Percentiles rank a stretch among this genome's conserved stretches.
Evolutionary conservation across 92 coral and sea anemone genomes (phyloP).

Genomic region (Porites divaricata): DNA sequence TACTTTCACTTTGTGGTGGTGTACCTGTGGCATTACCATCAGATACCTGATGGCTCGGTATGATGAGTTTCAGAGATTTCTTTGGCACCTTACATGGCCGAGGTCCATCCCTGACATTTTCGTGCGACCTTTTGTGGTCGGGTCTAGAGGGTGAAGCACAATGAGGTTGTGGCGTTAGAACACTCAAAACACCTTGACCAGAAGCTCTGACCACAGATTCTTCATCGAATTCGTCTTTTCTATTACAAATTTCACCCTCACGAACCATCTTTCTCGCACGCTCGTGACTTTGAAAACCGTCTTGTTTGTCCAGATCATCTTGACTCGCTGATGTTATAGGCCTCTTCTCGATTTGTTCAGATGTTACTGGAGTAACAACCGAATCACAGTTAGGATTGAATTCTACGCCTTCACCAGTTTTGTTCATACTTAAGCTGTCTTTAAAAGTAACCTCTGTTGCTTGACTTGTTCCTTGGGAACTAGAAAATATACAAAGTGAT

Average conservation of each 20-base stretch:
- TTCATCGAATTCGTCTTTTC: not conserved
- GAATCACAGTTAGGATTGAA: not conserved
- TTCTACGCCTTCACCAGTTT: not conserved
- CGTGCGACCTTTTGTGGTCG: conserved; percentile 6
- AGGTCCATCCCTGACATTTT: not conserved
- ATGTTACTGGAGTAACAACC: conserved; percentile 7
- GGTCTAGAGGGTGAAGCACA: not conserved
- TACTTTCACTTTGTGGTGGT: not conserved
- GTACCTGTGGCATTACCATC: not conserved
- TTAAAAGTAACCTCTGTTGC: not conserved
- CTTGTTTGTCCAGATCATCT: no score
- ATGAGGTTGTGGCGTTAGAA: not conserved
- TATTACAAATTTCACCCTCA: not conserved
- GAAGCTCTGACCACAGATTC: no score
- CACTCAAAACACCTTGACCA: not conserved
- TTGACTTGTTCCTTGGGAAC: not conserved
- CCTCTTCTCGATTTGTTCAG: not conserved
- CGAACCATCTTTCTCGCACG: not conserved
- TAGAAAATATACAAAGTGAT: not conserved
- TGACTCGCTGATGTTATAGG: not conserved
- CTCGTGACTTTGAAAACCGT: not conserved
- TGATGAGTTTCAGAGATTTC: conserved; percentile 21
- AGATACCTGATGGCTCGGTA: not conserved
- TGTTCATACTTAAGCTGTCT: not conserved
- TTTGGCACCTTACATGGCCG: conserved; percentile 18